These are phyloP conservation scores for Kobus ellipsiprymnus DNA, from an alignment of 2,113 vertebrate species.

Conservation along the genomic window DNA sequence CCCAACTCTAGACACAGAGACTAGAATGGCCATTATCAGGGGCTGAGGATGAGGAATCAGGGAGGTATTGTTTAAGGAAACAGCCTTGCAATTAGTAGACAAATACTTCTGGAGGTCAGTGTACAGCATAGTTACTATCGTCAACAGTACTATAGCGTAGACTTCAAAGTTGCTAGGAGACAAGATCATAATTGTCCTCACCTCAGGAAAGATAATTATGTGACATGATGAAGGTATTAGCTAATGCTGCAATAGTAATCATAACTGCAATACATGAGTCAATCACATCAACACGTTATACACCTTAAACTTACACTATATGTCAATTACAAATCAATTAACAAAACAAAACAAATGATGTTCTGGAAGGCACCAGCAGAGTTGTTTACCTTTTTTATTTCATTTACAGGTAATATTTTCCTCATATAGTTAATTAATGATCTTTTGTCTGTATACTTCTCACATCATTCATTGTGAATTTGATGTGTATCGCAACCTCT, in stretches of 20 bases:
- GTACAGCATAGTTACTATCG: not conserved
- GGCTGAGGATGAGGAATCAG: not conserved
- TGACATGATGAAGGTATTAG: not conserved
- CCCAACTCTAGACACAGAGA: not conserved
- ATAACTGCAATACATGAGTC: not conserved
- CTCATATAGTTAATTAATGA: not conserved
- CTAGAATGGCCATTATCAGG: not conserved
- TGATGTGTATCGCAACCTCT: not conserved
- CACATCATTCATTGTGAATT: not conserved
- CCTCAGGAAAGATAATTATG: not conserved
- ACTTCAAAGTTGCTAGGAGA: not conserved
- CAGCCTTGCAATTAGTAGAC: not conserved
- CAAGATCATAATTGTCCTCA: not conserved
- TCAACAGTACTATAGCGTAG: not conserved
- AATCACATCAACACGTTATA: not conserved
- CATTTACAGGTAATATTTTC: not conserved
- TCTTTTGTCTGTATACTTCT: not conserved
- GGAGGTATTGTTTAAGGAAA: not conserved
- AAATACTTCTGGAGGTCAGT: not conserved
- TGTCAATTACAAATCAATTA: not conserved
- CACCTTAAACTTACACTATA: not conserved
- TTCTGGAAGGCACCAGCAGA: not conserved
- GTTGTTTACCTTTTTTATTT: not conserved
- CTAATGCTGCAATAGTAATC: not conserved
- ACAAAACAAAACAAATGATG: not conserved